These are phyloP conservation scores for Allacma fusca DNA, from an alignment of 2,888 invertebrate species.

Conservation along the genomic window DNA sequence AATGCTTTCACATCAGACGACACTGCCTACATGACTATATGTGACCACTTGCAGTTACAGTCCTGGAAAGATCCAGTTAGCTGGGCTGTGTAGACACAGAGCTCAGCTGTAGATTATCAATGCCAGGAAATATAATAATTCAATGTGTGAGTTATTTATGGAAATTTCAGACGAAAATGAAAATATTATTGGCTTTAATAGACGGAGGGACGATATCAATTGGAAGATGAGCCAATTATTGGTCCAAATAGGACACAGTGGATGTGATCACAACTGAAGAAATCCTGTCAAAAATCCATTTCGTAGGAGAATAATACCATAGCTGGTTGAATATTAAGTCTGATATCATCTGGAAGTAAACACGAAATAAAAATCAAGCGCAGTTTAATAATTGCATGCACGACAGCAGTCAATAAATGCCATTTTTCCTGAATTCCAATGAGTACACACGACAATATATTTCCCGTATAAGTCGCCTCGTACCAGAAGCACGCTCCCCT, in stretches of 20 bases:
- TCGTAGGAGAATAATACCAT: too few relatives aligned
- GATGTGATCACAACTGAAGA: neutral
- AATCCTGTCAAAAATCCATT: neutral
- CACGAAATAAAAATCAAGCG: too few relatives aligned
- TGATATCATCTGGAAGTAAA: too few relatives aligned
- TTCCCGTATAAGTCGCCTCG: neutral
- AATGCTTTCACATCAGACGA: too few relatives aligned
- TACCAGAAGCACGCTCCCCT: too few relatives aligned
- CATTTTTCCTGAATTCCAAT: neutral
- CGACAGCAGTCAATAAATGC: neutral
- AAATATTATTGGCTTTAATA: conserved; percentile 1
- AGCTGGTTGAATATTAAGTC: too few relatives aligned
- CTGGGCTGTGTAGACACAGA: too few relatives aligned
- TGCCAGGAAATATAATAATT: too few relatives aligned
- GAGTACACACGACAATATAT: neutral
- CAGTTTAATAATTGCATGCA: neutral
- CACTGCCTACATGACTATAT: too few relatives aligned
- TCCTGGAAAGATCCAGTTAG: too few relatives aligned
- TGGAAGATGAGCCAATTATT: conserved; percentile 6
- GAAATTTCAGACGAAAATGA: neutral
- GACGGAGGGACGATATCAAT: neutral
- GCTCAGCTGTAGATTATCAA: too few relatives aligned
- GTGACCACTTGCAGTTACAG: too few relatives aligned
- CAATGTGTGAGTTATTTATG: neutral
- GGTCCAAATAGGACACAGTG: neutral